These are phyloP conservation scores for Liodrosophila aerea DNA, from an alignment of 2,888 invertebrate genomes.

Conservation along the genomic window DNA sequence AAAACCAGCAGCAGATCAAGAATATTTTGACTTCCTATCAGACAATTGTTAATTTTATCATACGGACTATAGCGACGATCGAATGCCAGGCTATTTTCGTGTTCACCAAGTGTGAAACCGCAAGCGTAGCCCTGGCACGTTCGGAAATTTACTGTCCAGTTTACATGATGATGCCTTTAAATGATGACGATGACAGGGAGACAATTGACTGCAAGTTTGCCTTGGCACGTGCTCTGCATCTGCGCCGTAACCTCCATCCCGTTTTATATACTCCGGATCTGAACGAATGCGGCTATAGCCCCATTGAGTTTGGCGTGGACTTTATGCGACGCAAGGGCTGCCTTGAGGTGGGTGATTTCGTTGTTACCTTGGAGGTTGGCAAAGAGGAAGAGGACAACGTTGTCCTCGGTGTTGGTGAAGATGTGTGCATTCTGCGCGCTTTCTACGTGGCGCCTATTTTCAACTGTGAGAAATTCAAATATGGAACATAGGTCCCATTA, in stretches of 20 bases:
- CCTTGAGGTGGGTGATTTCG: conserved; percentile 79
- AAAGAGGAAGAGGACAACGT: conserved; percentile 68
- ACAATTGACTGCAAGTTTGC: conserved; percentile 57
- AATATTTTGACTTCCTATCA: conserved; percentile 65
- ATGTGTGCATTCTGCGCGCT: conserved; percentile 78
- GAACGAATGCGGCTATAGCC: conserved; percentile 57
- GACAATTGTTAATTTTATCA: conserved; percentile 78
- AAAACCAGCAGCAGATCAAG: conserved; percentile 59
- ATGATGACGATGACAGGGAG: conserved; percentile 45
- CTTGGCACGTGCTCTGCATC: conserved; percentile 65
- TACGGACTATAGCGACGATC: conserved; percentile 78
- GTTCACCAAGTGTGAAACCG: conserved; percentile 67
- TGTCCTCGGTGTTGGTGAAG: conserved; percentile 60
- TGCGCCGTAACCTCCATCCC: conserved; percentile 75
- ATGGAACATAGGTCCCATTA: conserved; percentile 41
- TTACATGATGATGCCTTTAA: conserved; percentile 71
- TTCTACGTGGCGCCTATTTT: conserved; percentile 72
- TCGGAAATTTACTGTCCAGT: conserved; percentile 81
- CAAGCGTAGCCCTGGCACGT: conserved; percentile 73
- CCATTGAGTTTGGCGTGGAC: conserved; percentile 77
- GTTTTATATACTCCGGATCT: conserved; percentile 70
- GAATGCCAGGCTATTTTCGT: conserved; percentile 80
- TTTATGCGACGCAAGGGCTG: conserved; percentile 70
- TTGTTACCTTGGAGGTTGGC: conserved; percentile 75
- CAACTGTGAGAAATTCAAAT: conserved; percentile 71